phyloP scores from a whole-genome alignment of 2,797 vertebrate genomes.

The Hoplostethus atlanticus region DNA sequence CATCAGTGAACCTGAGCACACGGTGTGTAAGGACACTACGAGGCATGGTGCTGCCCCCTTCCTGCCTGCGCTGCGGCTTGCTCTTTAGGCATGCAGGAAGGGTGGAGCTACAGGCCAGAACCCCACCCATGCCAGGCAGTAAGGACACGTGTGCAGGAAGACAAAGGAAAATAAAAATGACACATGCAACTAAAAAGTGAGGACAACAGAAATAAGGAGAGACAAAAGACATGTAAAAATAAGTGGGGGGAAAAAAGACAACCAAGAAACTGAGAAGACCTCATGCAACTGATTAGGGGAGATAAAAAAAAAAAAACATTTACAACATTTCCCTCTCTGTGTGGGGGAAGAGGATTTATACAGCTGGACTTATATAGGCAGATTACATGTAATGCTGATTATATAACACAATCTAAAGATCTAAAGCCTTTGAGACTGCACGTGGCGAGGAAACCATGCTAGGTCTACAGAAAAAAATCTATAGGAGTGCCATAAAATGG shows the following conservation, averaged over 20 bases:
- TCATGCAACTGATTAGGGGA: constrained; percentile 1
- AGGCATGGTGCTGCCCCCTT: constrained; percentile 72
- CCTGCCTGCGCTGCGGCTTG: constrained; percentile 85
- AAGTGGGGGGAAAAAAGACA: constrained; percentile 1
- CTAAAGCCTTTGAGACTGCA: constrained; percentile 34
- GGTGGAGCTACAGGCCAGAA: constrained; percentile 86
- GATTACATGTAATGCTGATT: constrained; percentile 72
- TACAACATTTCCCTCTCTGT: constrained; percentile 11
- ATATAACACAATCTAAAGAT: constrained; percentile 63
- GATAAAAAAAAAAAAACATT: constrained; percentile 15
- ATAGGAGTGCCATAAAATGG: constrained; percentile 16
- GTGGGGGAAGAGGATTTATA: constrained; percentile 13
- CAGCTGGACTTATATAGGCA: constrained; percentile 37
- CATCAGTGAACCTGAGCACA: constrained; percentile 89
- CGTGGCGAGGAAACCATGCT: constrained; percentile 17
- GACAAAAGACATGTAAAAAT: background rate
- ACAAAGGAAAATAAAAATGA: constrained; percentile 57
- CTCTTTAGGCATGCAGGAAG: constrained; percentile 92
- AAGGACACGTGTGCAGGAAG: constrained; percentile 63
- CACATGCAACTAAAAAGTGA: constrained; percentile 34
- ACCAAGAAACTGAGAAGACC: background rate
- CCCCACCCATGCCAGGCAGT: constrained; percentile 41
- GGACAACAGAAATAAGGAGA: constrained; percentile 33
- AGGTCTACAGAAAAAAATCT: constrained; percentile 26
- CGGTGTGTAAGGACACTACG: constrained; percentile 85